Conservation (phyloP, 2,888 invertebrate genomes). For the Brenthis ino region DNA sequence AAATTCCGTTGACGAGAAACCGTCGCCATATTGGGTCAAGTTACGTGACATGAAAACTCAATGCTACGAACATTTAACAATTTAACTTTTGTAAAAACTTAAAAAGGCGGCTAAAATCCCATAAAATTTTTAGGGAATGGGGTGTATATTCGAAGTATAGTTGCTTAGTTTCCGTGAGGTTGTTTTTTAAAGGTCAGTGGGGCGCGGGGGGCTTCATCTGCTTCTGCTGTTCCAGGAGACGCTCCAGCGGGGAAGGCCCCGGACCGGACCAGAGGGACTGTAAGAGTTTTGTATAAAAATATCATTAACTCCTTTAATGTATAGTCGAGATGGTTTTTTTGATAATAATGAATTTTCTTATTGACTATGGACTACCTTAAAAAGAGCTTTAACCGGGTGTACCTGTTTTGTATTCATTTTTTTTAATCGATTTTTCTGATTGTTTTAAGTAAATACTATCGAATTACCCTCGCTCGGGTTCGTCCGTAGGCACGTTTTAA, state of each 20-base stretch:
- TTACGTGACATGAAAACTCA: background rate
- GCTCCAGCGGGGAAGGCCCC: constrained; percentile 90
- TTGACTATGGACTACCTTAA: too few relatives aligned
- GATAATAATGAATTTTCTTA: too few relatives aligned
- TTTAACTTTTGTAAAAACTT: background rate
- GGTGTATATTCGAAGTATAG: background rate
- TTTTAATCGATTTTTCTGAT: too few relatives aligned
- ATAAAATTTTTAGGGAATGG: background rate
- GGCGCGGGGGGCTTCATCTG: constrained; percentile 75
- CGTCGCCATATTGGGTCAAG: constrained; percentile 2
- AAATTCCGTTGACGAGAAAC: background rate
- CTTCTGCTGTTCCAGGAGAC: constrained; percentile 90
- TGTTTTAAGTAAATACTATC: too few relatives aligned
- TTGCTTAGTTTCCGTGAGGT: background rate
- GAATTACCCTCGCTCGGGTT: too few relatives aligned
- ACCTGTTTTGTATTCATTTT: too few relatives aligned
- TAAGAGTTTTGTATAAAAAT: constrained; percentile 9
- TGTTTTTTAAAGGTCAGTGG: constrained; percentile 51
- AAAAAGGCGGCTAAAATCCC: constrained; percentile 6
- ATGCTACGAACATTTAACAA: background rate
- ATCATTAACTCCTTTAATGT: background rate
- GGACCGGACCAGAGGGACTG: constrained; percentile 90
- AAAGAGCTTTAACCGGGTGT: too few relatives aligned
- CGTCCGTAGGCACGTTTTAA: too few relatives aligned
- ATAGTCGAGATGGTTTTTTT: too few relatives aligned